A percentile compares a stretch with the other conserved stretches of the same genome.
These are phyloP conservation scores for Drosophila mettleri DNA, from an alignment of 2,888 invertebrate genomes.

Conservation along the genomic window DNA sequence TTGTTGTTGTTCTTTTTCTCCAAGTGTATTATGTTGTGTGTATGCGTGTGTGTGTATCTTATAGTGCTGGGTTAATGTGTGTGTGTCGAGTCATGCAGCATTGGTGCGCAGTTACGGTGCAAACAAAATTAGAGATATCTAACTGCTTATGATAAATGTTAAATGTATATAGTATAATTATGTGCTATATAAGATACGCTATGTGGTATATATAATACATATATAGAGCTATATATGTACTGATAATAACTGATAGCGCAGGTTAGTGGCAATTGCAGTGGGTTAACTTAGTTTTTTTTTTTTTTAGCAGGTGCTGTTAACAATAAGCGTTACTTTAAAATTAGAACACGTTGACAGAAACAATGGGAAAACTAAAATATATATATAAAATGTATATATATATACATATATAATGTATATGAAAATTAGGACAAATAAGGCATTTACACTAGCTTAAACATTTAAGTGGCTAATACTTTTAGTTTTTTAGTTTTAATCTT, in stretches of 20 bases:
- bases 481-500: slow-evolving; percentile 34
- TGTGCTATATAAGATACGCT: slow-evolving; percentile 24
- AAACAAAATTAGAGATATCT: slow-evolving; percentile 42
- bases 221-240: slow-evolving; percentile 18
- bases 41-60: slow-evolving; percentile 5
- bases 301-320: slow-evolving; percentile 60
- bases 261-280: slow-evolving; percentile 60
- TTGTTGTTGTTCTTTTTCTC: background rate
- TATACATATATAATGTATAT: slow-evolving; percentile 9
- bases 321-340: slow-evolving; percentile 65
- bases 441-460: slow-evolving; percentile 76
- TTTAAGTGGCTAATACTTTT: slow-evolving; percentile 66
- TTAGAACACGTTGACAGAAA: slow-evolving; percentile 30
- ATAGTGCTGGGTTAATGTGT: slow-evolving; percentile 47
- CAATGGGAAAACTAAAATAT: slow-evolving; percentile 24
- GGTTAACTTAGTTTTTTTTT: slow-evolving; percentile 21
- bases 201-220: slow-evolving; percentile 15
- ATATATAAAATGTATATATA: slow-evolving; percentile 2
- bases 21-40: background rate
- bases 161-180: slow-evolving; percentile 13
- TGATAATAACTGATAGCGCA: slow-evolving; percentile 44
- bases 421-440: slow-evolving; percentile 45
- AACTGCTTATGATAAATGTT: slow-evolving; percentile 33
- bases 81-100: slow-evolving; percentile 69
- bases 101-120: slow-evolving; percentile 62